phyloP scores from a whole-genome alignment of 35 echinoderm and acorn worm genomes.

The Chiridota heheva region DNA sequence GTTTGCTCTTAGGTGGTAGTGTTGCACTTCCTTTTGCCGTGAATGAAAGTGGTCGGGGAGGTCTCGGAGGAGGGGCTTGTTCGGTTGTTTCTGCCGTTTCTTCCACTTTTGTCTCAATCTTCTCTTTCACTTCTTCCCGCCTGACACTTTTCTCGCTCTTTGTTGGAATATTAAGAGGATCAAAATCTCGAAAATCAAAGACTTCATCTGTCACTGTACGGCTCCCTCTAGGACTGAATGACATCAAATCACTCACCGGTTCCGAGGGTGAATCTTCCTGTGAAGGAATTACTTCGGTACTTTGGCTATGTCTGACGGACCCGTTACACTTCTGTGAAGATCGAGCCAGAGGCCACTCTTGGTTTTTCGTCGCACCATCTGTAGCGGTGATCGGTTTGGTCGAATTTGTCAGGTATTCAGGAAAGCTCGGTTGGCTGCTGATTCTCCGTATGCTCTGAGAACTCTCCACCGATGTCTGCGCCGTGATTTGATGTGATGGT shows the following conservation, averaged over 20 bases:
- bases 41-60: background rate
- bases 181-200: constrained; percentile 82
- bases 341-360: background rate
- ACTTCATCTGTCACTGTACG: constrained; percentile 30
- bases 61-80: background rate
- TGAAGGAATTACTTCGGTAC: background rate
- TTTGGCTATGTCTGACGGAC: background rate
- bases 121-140: no score
- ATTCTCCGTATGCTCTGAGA: constrained; percentile 49
- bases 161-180: constrained; percentile 47
- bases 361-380: background rate
- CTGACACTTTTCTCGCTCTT: no score
- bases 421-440: constrained; percentile 70
- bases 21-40: constrained; percentile 1
- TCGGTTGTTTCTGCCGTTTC: no score
- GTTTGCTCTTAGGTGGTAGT: no score
- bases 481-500: background rate
- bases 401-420: constrained; percentile 5
- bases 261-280: background rate
- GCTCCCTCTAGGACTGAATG: constrained; percentile 46
- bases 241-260: constrained; percentile 57
- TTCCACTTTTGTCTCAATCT: no score
- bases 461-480: background rate
- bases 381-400: background rate
- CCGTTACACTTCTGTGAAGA: background rate